phyloP scores from a whole-genome alignment of 2,113 vertebrate genomes.

The Thinocorus orbignyianus region DNA sequence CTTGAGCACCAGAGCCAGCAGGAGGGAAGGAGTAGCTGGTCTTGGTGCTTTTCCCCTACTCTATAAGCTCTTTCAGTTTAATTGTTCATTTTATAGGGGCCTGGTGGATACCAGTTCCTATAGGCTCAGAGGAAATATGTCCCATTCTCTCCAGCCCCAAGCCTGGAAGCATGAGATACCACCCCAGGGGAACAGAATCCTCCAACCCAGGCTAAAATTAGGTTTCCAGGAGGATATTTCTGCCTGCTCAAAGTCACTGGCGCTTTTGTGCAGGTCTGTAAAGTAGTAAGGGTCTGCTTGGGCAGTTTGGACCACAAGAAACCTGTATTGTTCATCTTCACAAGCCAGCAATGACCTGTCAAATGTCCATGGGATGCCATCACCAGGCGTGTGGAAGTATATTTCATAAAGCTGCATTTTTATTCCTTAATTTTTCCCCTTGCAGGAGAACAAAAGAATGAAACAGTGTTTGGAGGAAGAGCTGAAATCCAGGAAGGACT shows the following conservation, averaged over 20 bases:
- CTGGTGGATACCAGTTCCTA: not conserved
- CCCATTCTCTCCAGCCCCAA: not conserved
- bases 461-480: slow-evolving; percentile 97
- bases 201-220: not conserved
- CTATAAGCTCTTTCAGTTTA: not conserved
- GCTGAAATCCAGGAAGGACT: slow-evolving; percentile 92
- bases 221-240: not conserved
- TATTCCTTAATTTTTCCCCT: not conserved
- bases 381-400: not conserved
- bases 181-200: not conserved
- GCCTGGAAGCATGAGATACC: not conserved
- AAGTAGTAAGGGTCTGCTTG: not conserved
- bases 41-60: not conserved
- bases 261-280: not conserved
- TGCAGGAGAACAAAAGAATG: slow-evolving; percentile 94
- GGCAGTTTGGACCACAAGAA: not conserved
- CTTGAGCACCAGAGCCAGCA: not conserved
- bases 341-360: not conserved
- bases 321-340: not conserved
- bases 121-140: not conserved
- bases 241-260: not conserved
- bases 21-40: not conserved
- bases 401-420: not conserved
- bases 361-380: not conserved
- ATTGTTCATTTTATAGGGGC: not conserved